Base-by-base conservation (phyloP, 2,113 vertebrate species). In the Ranitomeya imitator region DNA sequence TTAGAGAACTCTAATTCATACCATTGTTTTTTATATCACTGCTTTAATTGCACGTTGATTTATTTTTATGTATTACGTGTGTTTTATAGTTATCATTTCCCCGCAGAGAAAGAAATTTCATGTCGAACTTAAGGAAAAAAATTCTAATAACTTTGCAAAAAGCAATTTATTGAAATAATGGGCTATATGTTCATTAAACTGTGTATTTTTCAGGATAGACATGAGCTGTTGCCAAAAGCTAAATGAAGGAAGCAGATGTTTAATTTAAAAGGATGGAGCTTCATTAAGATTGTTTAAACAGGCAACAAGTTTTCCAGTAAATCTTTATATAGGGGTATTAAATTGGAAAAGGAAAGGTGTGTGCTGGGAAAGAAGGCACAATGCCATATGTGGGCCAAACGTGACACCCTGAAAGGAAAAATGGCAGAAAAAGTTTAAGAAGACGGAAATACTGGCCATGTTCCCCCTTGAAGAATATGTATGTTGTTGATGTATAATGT, bases 101-200 rank as follows among this genome's bases (percentile, higher is more conserved):
- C 37, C 93, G 91, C 77, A 91, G 90, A 89, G 87, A 92, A 92
- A 92, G 90, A 91, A 93, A 93, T 94, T 94, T 93, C 86, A 92
- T 93, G 89, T 91, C 92, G 93, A 89, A 89, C 92, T 93, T 92
- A 89, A 91, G 90, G 93, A 90, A 93, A 91, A 92, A 83, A 91
- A 90, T 92, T 94, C 91, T 92, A 94, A 94, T 88, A 92, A 93
- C 88, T 93, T 45, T 90, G 94, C 94, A 95, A 94, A 94, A 93
- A 94, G 90, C 55, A 79, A 92, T 93, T 92, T 79, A 93, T 94
- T 95, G 94, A 93, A 94, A 94, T 94, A 93, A 94, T 93, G 89
- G 91, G 13, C 0, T 93, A 89, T 92, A 92, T 90, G 90, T 91
- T 93, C 93, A 94, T 91, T 93, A 94, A 92, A 88, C 88, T 92